Conservation (phyloP, 2,888 invertebrate species). For the Hypomecis punctinalis region DNA sequence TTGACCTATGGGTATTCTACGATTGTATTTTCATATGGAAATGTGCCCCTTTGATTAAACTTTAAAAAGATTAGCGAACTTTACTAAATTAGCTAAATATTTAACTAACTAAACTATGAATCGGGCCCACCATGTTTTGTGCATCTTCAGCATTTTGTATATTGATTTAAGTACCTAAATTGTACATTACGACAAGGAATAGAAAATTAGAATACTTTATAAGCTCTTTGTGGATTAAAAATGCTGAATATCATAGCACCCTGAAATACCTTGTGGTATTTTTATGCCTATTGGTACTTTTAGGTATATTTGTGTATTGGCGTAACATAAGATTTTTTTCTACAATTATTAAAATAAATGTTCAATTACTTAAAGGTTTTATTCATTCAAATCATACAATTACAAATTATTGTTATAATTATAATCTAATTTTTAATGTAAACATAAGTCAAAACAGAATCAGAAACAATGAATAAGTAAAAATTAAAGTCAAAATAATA, state of each 20-base stretch:
- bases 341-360: constrained; percentile 38
- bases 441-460: too few species aligned
- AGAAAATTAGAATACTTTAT: neutral
- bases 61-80: neutral
- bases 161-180: constrained; percentile 13
- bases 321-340: constrained; percentile 44
- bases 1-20: too few species aligned
- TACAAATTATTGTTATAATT: too few species aligned
- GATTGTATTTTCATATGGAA: too few species aligned
- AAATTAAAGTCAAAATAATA: too few species aligned
- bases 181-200: neutral
- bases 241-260: too few species aligned
- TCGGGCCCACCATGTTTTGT: constrained; percentile 13
- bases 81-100: neutral
- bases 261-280: neutral
- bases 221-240: too few species aligned
- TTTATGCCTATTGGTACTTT: neutral
- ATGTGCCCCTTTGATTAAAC: neutral
- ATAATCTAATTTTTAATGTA: too few species aligned
- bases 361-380: constrained; percentile 32
- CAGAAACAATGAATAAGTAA: too few species aligned
- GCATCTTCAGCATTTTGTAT: neutral
- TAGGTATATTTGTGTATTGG: constrained; percentile 21
- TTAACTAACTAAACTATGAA: neutral
- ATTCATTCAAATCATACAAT: too few species aligned